Conservation (phyloP, 92 coral and sea anemone species). For the Isaurus tuberculatus region DNA sequence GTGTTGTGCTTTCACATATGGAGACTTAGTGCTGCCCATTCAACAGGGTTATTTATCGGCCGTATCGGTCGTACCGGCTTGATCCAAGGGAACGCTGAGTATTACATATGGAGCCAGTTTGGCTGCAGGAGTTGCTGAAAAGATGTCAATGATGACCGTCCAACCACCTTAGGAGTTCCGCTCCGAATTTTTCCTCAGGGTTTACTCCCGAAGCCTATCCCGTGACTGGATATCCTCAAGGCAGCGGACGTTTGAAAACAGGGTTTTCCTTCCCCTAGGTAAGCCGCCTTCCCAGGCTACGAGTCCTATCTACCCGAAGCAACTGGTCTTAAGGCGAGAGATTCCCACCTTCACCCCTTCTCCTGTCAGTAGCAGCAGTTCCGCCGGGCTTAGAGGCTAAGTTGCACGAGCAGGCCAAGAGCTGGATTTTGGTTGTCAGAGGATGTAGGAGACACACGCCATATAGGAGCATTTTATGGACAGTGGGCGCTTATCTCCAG, state of each 20-base stretch:
- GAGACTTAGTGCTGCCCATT: not conserved
- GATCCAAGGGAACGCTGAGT: conserved; percentile 8
- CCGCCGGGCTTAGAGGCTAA: too few species aligned
- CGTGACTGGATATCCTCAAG: not conserved
- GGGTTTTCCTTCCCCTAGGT: too few species aligned
- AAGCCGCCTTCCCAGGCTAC: not conserved
- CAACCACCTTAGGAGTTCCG: conserved; percentile 14
- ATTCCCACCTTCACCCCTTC: too few species aligned
- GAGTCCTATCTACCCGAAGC: not conserved
- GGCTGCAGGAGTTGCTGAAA: conserved; percentile 5
- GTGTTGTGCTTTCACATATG: not conserved
- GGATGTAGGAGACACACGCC: not conserved
- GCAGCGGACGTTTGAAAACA: not conserved
- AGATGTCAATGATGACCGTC: not conserved
- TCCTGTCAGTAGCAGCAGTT: too few species aligned
- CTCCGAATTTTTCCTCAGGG: not conserved
- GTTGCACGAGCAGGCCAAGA: not conserved
- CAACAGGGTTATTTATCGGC: not conserved
- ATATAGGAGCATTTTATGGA: conserved; percentile 1
- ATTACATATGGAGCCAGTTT: conserved; percentile 2
- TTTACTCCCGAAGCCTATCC: conserved; percentile 16
- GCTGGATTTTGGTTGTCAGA: too few species aligned
- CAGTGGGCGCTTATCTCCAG: conserved; percentile 55
- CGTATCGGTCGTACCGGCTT: conserved; percentile 6
- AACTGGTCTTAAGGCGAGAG: not conserved